phyloP scores from a whole-genome alignment of 2,113 vertebrate genomes.

The Cricetomys ansorgei region DNA sequence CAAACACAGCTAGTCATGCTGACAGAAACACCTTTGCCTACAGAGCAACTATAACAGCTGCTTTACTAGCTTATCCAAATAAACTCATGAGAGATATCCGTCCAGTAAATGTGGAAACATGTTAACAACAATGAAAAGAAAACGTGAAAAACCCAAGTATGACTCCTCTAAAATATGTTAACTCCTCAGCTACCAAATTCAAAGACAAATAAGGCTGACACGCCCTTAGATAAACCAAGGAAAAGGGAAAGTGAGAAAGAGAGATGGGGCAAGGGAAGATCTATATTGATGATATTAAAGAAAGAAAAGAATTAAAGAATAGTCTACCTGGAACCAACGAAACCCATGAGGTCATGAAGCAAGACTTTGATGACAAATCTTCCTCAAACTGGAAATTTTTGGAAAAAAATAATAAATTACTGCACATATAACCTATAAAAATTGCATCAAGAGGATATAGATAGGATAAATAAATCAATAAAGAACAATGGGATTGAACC shows the following conservation, averaged over 20 bases:
- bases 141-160: background rate
- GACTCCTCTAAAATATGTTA: background rate
- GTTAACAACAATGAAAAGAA: background rate
- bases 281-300: background rate
- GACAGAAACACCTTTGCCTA: too few relatives aligned
- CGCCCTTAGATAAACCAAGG: background rate
- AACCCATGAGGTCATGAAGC: background rate
- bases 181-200: background rate
- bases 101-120: background rate
- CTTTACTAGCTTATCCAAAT: background rate
- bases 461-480: background rate
- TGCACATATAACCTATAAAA: background rate
- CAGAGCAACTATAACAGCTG: background rate
- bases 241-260: background rate
- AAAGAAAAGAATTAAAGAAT: background rate
- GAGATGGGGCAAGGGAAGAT: background rate
- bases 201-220: background rate
- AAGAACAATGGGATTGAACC: background rate
- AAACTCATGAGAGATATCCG: background rate
- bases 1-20: background rate
- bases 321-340: background rate
- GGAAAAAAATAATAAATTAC: background rate
- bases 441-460: background rate
- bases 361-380: background rate
- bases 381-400: background rate